A percentile compares a stretch with the other conserved stretches of the same genome.
phyloP scores from a whole-genome alignment of 1,140 invertebrate genomes.

The Halyomorpha halys region DNA sequence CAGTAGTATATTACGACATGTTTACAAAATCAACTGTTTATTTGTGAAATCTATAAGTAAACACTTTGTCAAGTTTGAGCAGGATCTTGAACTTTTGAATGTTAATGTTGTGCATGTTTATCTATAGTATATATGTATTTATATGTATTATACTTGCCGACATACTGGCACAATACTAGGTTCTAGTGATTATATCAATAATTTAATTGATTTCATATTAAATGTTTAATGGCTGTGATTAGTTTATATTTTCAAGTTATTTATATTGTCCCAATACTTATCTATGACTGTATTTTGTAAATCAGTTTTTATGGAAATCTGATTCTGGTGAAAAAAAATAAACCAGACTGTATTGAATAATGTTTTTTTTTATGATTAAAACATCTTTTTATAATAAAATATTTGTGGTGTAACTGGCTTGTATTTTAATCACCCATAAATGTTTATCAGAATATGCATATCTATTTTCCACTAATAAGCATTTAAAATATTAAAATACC shows the following conservation, averaged over 20 bases:
- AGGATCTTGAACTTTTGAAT: too few relatives aligned
- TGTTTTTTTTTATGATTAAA: conserved; percentile 9
- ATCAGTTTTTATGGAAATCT: conserved; percentile 1
- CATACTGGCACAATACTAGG: background rate
- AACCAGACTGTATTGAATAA: conserved; percentile 9
- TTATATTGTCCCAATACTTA: background rate
- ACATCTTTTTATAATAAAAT: conserved; percentile 16
- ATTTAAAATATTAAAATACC: too few relatives aligned
- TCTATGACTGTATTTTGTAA: conserved; percentile 10
- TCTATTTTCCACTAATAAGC: too few relatives aligned
- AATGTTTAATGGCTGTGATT: conserved; percentile 14
- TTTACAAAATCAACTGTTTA: too few relatives aligned
- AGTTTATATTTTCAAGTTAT: conserved; percentile 4
- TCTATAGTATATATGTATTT: background rate
- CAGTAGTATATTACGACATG: too few relatives aligned
- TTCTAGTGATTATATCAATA: background rate
- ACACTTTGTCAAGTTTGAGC: too few relatives aligned
- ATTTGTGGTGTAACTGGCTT: conserved; percentile 1
- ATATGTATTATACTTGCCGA: conserved; percentile 4
- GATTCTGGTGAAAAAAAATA: background rate
- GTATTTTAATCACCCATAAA: too few relatives aligned
- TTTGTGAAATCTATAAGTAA: too few relatives aligned
- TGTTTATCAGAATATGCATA: too few relatives aligned
- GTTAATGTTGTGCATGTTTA: too few relatives aligned
- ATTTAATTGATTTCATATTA: background rate